Evolutionary conservation across 2,888 invertebrate genomes (phyloP), one percentile per base, ranked within the genome.

Genomic region (Megamerina dolium): DNA sequence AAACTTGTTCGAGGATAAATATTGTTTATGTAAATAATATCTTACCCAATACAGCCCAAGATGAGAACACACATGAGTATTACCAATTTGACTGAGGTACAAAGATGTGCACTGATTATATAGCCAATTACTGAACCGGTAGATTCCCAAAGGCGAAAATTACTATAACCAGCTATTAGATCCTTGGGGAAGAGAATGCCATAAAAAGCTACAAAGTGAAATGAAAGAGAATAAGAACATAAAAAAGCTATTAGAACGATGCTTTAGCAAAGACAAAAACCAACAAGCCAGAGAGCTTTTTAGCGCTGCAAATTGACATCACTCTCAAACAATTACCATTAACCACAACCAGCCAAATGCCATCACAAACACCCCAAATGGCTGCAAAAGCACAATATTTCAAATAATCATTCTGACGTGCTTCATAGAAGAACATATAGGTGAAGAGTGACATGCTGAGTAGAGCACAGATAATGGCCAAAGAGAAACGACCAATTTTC

Each of bases 101-200:
- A 87, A 5, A 90, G 70, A 59, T 82, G 83, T 3, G 87, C 83
- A 33, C 86, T 89, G 44, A 85, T 81, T 1, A 82, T 79, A 58
- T 91, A 93, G 2, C 89, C 84, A 42, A 91, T 77, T 12, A 91
- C 89, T 45, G 92, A 91, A 38, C 93, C 94, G 1, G 87, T 79
- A 0, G 91, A 84, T 68, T 93, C 92, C 92, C 92, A 94, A 37
- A 94, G 73, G 8, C 92, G 78, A 70, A 93, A 93, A 73, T 92
- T 93, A 52, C 92, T 89, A 70, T 89, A 94, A 0, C 91, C 88
- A 0, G 92, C 90, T 61, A 92, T 92, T 59, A 91, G 84, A 56
- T 85, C 79, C 13, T 85, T 83, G 0, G 86, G 86, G 61, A 93
- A 92, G 41, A 93, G 70, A 39, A 87, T 84, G 6, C 93, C 92